A percentile compares a stretch with the other conserved stretches of the same genome.
These are phyloP conservation scores for Schmidtea mediterranea DNA, from an alignment of 1,140 invertebrate species.

Conservation along the genomic window DNA sequence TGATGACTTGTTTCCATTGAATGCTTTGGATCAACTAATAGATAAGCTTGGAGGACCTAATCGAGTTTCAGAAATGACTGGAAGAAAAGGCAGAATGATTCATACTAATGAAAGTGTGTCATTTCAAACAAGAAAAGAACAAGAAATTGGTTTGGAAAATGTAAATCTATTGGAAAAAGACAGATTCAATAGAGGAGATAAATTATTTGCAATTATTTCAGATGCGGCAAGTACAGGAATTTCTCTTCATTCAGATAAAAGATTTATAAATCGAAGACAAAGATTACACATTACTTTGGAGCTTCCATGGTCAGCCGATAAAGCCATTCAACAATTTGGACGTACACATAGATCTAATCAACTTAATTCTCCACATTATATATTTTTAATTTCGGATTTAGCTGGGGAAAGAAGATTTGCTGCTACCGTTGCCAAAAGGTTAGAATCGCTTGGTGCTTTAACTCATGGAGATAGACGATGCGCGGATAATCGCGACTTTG, in stretches of 20 bases:
- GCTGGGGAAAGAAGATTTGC: conserved; percentile 62
- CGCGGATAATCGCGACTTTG: conserved; percentile 79
- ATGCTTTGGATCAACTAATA: conserved; percentile 87
- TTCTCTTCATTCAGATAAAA: conserved; percentile 58
- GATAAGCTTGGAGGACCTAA: conserved; percentile 87
- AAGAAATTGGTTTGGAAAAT: conserved; percentile 74
- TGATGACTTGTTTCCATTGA: conserved; percentile 66
- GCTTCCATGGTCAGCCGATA: conserved; percentile 89
- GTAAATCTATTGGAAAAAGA: conserved; percentile 66
- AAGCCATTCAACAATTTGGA: conserved; percentile 41
- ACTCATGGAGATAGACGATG: conserved; percentile 91
- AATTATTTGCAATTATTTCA: conserved; percentile 82
- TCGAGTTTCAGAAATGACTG: conserved; percentile 95
- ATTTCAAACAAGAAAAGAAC: conserved; percentile 65
- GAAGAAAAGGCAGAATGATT: conserved; percentile 73
- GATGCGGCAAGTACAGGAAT: conserved; percentile 37
- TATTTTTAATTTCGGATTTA: conserved; percentile 88
- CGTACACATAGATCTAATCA: conserved; percentile 48
- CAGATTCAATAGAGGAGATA: conserved; percentile 88
- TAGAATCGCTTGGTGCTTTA: conserved; percentile 57
- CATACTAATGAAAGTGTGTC: conserved; percentile 50
- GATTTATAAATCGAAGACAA: conserved; percentile 62
- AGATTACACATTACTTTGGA: conserved; percentile 95
- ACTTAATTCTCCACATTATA: conserved; percentile 87
- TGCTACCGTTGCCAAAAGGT: conserved; percentile 52